phyloP scores from a whole-genome alignment of 2,888 invertebrate species.

The Euplagia quadripunctaria region DNA sequence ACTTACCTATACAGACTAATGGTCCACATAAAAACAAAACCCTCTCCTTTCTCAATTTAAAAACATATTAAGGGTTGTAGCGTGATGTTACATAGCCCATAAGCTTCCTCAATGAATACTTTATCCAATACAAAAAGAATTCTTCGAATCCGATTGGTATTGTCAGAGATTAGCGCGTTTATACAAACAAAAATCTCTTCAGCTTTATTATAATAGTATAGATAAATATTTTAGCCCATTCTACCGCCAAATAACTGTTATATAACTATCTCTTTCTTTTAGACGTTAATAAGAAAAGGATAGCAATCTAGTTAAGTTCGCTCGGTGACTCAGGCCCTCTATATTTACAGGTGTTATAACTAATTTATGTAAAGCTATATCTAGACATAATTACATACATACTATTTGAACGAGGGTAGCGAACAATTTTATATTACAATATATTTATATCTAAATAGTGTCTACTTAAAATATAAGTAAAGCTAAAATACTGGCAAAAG shows the following conservation, averaged over 20 bases:
- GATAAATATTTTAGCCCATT: neutral
- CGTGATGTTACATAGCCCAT: too few species aligned
- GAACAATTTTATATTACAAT: neutral
- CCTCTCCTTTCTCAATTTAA: too few species aligned
- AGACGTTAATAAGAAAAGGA: neutral
- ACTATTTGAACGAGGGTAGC: neutral
- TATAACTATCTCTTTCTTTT: constrained; percentile 1
- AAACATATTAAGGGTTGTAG: too few species aligned
- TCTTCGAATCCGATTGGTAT: too few species aligned
- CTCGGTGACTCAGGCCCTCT: constrained; percentile 2
- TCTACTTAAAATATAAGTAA: constrained; percentile 13
- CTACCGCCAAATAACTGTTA: neutral
- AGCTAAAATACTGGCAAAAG: constrained; percentile 13
- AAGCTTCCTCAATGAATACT: neutral
- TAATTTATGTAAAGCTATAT: constrained; percentile 46
- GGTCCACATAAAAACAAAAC: too few species aligned
- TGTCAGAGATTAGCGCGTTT: neutral
- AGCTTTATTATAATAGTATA: neutral
- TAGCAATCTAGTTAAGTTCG: neutral
- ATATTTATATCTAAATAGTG: constrained; percentile 15
- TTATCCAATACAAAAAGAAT: too few species aligned
- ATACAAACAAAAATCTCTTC: neutral
- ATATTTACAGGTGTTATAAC: constrained; percentile 36
- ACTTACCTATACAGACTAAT: neutral
- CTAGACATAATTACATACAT: neutral